These are phyloP conservation scores for Oncorhynchus gorbuscha DNA, from an alignment of 2,113 vertebrate genomes.

Conservation along the genomic window DNA sequence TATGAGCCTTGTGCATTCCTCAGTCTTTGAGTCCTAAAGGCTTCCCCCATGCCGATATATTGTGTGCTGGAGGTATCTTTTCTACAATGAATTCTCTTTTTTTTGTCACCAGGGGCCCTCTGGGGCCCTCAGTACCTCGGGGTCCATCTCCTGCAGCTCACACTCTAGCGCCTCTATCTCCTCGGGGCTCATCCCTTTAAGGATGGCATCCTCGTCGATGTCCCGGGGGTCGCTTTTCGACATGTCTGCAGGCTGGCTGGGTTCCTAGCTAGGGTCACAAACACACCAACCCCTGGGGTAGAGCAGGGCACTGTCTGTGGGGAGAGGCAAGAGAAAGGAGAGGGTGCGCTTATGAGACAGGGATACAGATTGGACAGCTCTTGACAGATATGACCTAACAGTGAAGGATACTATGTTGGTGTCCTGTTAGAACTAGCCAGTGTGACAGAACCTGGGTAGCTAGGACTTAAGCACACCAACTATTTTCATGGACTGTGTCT, in stretches of 20 bases:
- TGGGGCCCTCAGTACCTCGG: conserved; percentile 77
- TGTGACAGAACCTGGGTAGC: too few species aligned
- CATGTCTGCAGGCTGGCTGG: conserved; percentile 60
- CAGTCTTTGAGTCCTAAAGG: not conserved
- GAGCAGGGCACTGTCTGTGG: conserved; percentile 31
- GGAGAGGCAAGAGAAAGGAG: not conserved
- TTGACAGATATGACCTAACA: not conserved
- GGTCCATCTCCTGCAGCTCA: conserved; percentile 95
- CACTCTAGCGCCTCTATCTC: conserved; percentile 86
- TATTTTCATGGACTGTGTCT: too few species aligned
- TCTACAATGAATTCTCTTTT: not conserved
- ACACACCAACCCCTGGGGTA: conserved; percentile 47
- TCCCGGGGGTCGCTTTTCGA: conserved; percentile 83
- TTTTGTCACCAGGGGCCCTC: not conserved
- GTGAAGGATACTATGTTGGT: too few species aligned
- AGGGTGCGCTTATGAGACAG: not conserved
- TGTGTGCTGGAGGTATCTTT: too few species aligned
- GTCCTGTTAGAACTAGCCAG: too few species aligned
- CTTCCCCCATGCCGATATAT: too few species aligned
- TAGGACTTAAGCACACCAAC: too few species aligned
- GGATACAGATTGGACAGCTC: not conserved
- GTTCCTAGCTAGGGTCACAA: conserved; percentile 50
- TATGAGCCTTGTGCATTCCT: not conserved
- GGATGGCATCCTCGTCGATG: conserved; percentile 95
- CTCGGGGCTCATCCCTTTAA: conserved; percentile 82